A percentile compares a stretch with the other conserved stretches of the same genome.
phyloP scores from a whole-genome alignment of 2,113 vertebrate genomes.

The Thunnus maccoyii region DNA sequence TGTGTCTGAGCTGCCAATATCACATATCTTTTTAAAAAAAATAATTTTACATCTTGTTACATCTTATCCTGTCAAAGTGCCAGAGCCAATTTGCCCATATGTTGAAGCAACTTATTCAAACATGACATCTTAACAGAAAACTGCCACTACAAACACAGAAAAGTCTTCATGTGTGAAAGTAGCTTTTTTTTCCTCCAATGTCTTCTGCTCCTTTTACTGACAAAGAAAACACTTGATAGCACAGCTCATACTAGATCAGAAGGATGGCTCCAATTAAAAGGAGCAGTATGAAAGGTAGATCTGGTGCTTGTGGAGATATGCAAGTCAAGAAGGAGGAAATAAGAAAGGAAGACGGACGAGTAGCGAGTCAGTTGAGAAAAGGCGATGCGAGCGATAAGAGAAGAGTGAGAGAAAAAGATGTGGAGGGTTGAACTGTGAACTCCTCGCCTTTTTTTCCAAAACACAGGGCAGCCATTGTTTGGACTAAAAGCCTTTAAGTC shows the following conservation, averaged over 20 bases:
- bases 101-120: slow-evolving; percentile 18
- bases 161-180: slow-evolving; percentile 2
- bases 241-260: neutral
- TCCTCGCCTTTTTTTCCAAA: slow-evolving; percentile 40
- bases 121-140: slow-evolving; percentile 18
- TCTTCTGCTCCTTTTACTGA: neutral
- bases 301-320: neutral
- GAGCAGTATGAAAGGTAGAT: neutral
- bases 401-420: slow-evolving; percentile 43
- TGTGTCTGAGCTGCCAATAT: neutral
- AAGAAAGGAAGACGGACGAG: neutral
- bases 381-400: neutral
- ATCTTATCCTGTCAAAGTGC: slow-evolving; percentile 19
- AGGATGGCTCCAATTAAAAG: neutral
- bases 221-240: neutral
- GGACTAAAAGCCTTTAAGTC: slow-evolving; percentile 62
- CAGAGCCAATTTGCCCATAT: neutral
- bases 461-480: slow-evolving; percentile 76
- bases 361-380: slow-evolving; percentile 14
- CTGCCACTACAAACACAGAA: slow-evolving; percentile 11
- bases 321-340: neutral
- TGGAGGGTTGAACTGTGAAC: slow-evolving; percentile 56
- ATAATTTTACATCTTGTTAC: neutral
- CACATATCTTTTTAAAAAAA: neutral
- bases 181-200: neutral